Conservation (phyloP, 2,888 invertebrate genomes). For the Dione vanillae region DNA sequence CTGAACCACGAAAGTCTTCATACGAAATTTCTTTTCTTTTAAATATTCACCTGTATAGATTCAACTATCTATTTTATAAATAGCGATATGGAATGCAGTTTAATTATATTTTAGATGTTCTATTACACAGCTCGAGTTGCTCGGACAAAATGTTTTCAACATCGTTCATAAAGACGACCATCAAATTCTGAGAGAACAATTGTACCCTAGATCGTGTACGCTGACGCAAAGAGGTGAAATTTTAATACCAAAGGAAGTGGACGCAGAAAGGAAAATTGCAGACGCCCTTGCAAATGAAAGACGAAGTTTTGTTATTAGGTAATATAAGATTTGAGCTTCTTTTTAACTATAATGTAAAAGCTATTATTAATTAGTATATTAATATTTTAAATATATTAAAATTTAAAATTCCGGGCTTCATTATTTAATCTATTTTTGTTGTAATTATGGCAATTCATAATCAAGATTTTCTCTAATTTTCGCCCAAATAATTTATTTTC, state of each 20-base stretch:
- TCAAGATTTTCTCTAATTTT: too few relatives aligned
- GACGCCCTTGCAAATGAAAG: constrained; percentile 60
- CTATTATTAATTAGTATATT: too few relatives aligned
- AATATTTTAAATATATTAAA: too few relatives aligned
- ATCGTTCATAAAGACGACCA: constrained; percentile 91
- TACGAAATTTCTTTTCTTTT: too few relatives aligned
- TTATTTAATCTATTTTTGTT: too few relatives aligned
- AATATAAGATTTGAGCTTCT: neutral
- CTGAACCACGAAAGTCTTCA: too few relatives aligned
- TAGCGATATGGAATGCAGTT: neutral
- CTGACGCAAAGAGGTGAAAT: constrained; percentile 83
- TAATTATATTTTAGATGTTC: constrained; percentile 11
- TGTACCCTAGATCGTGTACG: constrained; percentile 79
- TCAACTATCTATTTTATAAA: neutral
- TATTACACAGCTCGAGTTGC: constrained; percentile 89
- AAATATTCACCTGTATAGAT: too few relatives aligned
- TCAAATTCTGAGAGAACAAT: constrained; percentile 88
- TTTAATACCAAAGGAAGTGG: constrained; percentile 69
- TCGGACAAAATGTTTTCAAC: constrained; percentile 92
- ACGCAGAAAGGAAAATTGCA: constrained; percentile 54
- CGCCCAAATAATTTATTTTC: too few relatives aligned
- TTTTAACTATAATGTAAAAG: too few relatives aligned
- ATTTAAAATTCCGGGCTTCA: too few relatives aligned
- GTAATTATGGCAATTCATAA: too few relatives aligned
- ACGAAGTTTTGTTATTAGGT: constrained; percentile 67